phyloP scores from a whole-genome alignment of 2,797 vertebrate genomes.

The Diglossa cyanea region DNA sequence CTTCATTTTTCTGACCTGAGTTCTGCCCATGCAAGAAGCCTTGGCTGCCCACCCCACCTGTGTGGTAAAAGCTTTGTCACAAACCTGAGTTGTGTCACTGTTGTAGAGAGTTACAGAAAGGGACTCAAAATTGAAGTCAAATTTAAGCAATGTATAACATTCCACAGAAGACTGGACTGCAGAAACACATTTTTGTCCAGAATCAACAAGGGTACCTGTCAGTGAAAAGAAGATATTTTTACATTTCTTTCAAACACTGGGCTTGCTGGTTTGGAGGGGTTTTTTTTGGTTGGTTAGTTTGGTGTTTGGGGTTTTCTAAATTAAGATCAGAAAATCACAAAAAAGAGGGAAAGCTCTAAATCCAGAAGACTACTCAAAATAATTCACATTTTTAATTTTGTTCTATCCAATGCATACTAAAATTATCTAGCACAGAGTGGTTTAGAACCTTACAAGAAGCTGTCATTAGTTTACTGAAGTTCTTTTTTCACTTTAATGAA shows the following conservation, averaged over 20 bases:
- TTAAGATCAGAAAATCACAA: background rate
- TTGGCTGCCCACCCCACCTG: background rate
- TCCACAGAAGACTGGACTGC: background rate
- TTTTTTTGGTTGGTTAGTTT: background rate
- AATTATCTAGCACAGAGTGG: background rate
- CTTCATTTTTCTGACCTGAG: background rate
- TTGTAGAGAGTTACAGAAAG: constrained; percentile 88
- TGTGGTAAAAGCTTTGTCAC: background rate
- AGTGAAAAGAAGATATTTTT: background rate
- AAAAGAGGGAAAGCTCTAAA: background rate
- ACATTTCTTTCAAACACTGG: background rate
- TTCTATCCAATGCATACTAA: background rate
- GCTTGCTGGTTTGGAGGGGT: background rate
- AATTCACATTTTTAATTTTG: background rate
- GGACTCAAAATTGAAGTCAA: constrained; percentile 89
- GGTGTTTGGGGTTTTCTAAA: background rate
- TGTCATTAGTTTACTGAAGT: background rate
- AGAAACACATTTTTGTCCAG: constrained; percentile 12
- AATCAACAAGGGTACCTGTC: background rate
- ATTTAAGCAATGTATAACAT: constrained; percentile 76
- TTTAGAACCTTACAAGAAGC: background rate
- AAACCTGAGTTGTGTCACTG: constrained; percentile 79
- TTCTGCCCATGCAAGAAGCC: background rate
- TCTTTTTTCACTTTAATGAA: background rate
- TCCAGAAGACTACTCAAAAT: background rate